Percentiles rank a stretch among this genome's conserved stretches.
These are phyloP conservation scores for Hycleus cichorii DNA, from an alignment of 1,140 invertebrate genomes.

Conservation along the genomic window DNA sequence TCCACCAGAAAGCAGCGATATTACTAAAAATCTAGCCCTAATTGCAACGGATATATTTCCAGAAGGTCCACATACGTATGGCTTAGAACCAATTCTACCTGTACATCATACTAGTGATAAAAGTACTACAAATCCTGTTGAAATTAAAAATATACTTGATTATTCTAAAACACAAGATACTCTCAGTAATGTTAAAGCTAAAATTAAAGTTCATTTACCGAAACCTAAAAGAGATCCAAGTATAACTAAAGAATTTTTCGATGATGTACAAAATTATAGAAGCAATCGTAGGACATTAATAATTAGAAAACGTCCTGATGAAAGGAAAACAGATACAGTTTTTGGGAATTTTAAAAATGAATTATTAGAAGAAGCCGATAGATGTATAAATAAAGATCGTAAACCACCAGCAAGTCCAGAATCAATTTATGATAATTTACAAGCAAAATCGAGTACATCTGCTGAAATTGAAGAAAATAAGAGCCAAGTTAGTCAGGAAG, in stretches of 20 bases:
- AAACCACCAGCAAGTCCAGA: no score
- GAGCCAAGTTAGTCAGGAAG: no score
- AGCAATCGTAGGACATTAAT: constrained; percentile 1
- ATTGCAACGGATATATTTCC: constrained; percentile 29
- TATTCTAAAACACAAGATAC: constrained; percentile 20
- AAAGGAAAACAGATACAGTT: background rate
- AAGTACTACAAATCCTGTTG: constrained; percentile 26
- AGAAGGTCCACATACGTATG: constrained; percentile 26
- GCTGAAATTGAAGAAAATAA: no score
- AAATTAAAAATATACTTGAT: constrained; percentile 28
- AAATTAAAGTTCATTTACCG: constrained; percentile 6
- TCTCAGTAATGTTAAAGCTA: background rate
- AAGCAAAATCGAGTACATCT: no score
- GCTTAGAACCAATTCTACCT: constrained; percentile 24
- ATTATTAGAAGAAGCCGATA: constrained; percentile 3
- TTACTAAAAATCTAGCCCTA: constrained; percentile 18
- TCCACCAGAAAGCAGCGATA: constrained; percentile 13
- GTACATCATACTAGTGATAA: constrained; percentile 1
- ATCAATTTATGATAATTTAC: no score
- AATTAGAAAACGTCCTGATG: background rate
- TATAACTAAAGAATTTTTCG: constrained; percentile 9
- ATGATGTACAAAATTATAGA: background rate
- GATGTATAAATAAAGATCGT: background rate
- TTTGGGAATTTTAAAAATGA: constrained; percentile 4
- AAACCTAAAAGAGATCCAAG: constrained; percentile 10